Base-by-base conservation (phyloP, 1,140 invertebrate genomes). In the Scaptomyza graminum region DNA sequence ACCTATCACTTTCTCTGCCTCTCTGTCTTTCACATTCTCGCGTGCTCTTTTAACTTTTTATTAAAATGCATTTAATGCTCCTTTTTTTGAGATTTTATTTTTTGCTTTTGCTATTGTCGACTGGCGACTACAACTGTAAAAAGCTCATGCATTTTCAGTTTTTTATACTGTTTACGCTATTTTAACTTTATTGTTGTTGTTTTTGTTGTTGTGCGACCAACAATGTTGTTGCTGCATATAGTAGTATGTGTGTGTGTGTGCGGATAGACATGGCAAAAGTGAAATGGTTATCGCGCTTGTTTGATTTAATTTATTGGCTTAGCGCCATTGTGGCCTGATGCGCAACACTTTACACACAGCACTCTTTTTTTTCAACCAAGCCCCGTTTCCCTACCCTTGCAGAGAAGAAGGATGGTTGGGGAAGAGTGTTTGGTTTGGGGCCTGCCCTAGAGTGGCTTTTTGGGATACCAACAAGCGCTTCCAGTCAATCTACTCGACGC, bases 291-390 rank as follows among this genome's bases (percentile, higher is more conserved):
- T 83, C 80, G 80, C 77, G 70, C 70, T 83, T 83, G 77, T 83
- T 83, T 80, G 80, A 83, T 83, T 83, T 83, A 83, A 83, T 83
- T 83, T 83, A 83, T 83, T 83, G 80, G 80, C 80, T 83, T 83
- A 83, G 80, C 77, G 80, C 77, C 80, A 80, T 83, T 83, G 77
- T 80, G 80, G 80, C 77, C 74, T 80, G 77, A 69, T 78, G 77
- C 74, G 71, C 77, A 76, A 76, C 76, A 76, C 79, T 79, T 79
- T 79, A 76, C 76, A 79, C 76, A 73, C 74, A 76, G 67, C 75
- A 70, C 69, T 68, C 52, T 59, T 62, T 61, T 64, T 43, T 54
- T 64, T 39, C 28, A 11, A 11, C 12, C 12, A n/a, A 6, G n/a
- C 39, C 13, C 6, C 22, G 18, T 2, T 22, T 16, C 13, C 11